Evolutionary conservation across 2,888 invertebrate species (phyloP), one percentile per base, ranked within the genome.

Genomic region (Antheraea assamensis): DNA sequence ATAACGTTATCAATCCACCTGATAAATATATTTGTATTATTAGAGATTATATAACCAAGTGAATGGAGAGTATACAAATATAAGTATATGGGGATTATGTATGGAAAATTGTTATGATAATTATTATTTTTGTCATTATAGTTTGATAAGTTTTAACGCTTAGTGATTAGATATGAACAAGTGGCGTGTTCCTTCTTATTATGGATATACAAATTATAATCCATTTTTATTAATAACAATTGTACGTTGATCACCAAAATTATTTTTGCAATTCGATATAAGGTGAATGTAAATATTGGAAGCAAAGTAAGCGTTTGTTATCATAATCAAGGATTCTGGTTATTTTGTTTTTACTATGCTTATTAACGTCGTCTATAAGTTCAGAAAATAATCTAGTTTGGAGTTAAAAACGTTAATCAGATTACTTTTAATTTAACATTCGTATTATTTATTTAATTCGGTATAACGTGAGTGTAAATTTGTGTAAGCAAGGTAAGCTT

Each of bases 81-180:
- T 42, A 13, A 42, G 42, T 42, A n/a, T 0, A 35, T 35, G 35
- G 55, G 35, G n/a, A 55, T 68, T 70, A 75, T 70, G 71, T 68
- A 68, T 71, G 78, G 78, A 74, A 80, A 77, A 76, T 76, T 75
- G 76, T 77, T 77, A 76, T 73, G 78, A 73, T 21, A 75, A 74
- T 79, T 76, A 81, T 80, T 79, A 76, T 78, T 75, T 80, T 42
- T 79, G 77, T 80, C 81, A 78, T 79, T 75, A 76, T 74, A 75
- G 80, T 76, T 77, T 77, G 78, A 81, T 83, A 84, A 42, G 71
- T 64, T 78, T 80, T 85, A 86, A 86, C 85, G 76, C 74, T 31
- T 27, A 0, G 42, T 77, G 85, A 87, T 87, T 81, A 86, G 85
- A 83, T 86, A 86, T 61, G 74, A 72, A 42, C 71, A 74, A 74